A percentile compares a stretch with the other conserved stretches of the same genome.
phyloP scores from a whole-genome alignment of 2,888 invertebrate genomes.

The Dusona sp. region DNA sequence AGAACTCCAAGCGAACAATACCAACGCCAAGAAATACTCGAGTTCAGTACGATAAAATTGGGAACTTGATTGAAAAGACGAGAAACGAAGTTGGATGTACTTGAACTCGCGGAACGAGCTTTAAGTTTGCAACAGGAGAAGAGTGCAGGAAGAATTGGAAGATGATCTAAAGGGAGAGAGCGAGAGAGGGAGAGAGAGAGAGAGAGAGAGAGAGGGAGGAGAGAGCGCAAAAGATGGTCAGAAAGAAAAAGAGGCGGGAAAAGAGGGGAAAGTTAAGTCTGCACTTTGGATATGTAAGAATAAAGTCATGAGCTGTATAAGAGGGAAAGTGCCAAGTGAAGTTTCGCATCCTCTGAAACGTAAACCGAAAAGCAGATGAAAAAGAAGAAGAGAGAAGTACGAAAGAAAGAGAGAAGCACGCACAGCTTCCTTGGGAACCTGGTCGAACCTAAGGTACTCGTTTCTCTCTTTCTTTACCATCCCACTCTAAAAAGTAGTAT shows the following conservation, averaged over 20 bases:
- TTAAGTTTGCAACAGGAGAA: conserved; percentile 10
- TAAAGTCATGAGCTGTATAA: conserved; percentile 34
- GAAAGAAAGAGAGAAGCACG: neutral
- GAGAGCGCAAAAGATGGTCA: neutral
- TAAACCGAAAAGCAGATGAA: neutral
- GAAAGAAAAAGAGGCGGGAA: neutral
- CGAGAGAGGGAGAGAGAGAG: neutral
- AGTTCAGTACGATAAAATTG: neutral
- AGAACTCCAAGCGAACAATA: neutral
- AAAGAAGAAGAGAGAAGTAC: neutral
- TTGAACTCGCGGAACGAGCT: conserved; percentile 48
- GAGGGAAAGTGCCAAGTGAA: conserved; percentile 11
- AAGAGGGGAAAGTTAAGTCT: conserved; percentile 27
- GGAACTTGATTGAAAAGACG: neutral
- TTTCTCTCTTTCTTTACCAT: neutral
- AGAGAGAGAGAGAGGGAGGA: neutral
- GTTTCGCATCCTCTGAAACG: neutral
- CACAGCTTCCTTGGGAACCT: neutral
- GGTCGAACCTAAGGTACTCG: neutral
- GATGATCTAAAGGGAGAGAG: conserved; percentile 17
- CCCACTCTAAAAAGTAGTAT: conserved; percentile 12
- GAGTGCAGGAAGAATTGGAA: conserved; percentile 4
- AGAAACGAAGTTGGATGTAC: conserved; percentile 2
- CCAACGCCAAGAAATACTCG: neutral
- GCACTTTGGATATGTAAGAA: conserved; percentile 28